Percentiles rank a stretch among this genome's conserved stretches.
Evolutionary conservation across 2,888 invertebrate species (phyloP).

Genomic region (Nyleta sp.): DNA sequence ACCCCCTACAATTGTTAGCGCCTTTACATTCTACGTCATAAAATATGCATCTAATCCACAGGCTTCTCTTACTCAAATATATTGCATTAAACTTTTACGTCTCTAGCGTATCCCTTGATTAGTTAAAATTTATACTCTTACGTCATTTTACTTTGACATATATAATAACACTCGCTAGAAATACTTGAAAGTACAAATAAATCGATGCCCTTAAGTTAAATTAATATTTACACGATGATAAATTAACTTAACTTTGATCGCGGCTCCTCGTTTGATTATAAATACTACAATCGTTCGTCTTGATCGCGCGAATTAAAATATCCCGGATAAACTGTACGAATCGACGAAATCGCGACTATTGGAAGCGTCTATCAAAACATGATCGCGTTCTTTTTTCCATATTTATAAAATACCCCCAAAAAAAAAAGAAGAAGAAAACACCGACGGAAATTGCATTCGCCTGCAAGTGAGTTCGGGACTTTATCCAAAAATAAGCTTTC

Average conservation of each 20-base stretch:
- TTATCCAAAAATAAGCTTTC: no score
- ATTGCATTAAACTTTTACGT: constrained; percentile 2
- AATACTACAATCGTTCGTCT: constrained; percentile 12
- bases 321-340: no score
- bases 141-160: constrained; percentile 19
- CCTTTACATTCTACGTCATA: constrained; percentile 39
- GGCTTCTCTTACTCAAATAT: constrained; percentile 41
- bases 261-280: constrained; percentile 44
- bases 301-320: no score
- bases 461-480: no score
- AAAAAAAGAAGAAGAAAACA: no score
- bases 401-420: constrained; percentile 11
- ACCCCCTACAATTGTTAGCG: constrained; percentile 37
- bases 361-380: neutral
- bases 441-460: no score
- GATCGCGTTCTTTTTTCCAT: no score
- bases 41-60: constrained; percentile 44
- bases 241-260: constrained; percentile 46
- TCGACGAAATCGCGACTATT: no score
- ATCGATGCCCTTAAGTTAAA: constrained; percentile 22
- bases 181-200: constrained; percentile 17
- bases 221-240: constrained; percentile 38
- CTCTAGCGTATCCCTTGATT: constrained; percentile 17
- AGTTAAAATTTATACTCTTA: constrained; percentile 39
- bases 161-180: no score